These are phyloP conservation scores for Lumbricus terrestris DNA, from an alignment of 2,888 invertebrate species.

Conservation along the genomic window DNA sequence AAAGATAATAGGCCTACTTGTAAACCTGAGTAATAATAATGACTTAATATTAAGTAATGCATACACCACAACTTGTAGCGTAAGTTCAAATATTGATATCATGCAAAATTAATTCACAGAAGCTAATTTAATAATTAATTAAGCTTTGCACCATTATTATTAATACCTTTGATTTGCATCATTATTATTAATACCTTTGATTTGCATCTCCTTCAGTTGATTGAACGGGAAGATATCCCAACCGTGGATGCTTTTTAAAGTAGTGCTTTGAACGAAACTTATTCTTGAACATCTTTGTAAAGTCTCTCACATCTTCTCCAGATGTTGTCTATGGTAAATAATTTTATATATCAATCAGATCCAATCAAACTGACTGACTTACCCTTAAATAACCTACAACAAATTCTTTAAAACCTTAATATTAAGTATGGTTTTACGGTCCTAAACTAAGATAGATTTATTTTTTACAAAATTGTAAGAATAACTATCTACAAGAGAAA, in stretches of 20 bases:
- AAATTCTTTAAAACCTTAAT: neutral
- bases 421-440: neutral
- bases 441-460: neutral
- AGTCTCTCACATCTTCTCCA: constrained; percentile 95
- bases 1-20: too few relatives aligned
- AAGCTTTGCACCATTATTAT: neutral
- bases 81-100: neutral
- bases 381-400: neutral
- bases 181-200: constrained; percentile 47
- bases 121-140: neutral
- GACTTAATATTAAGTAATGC: too few relatives aligned
- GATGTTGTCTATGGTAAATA: constrained; percentile 79
- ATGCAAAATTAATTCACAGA: neutral
- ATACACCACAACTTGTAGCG: too few relatives aligned
- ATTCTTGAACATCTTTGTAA: constrained; percentile 91
- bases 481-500: neutral
- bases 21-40: too few relatives aligned
- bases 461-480: too few relatives aligned
- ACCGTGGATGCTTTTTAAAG: constrained; percentile 90
- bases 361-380: neutral
- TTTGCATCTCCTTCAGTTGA: constrained; percentile 76
- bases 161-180: constrained; percentile 50
- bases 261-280: constrained; percentile 95
- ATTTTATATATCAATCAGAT: neutral
- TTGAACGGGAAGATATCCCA: constrained; percentile 93